Evolutionary conservation across 2,797 vertebrate genomes (phyloP).

Genomic region (Choloepus didactylus): DNA sequence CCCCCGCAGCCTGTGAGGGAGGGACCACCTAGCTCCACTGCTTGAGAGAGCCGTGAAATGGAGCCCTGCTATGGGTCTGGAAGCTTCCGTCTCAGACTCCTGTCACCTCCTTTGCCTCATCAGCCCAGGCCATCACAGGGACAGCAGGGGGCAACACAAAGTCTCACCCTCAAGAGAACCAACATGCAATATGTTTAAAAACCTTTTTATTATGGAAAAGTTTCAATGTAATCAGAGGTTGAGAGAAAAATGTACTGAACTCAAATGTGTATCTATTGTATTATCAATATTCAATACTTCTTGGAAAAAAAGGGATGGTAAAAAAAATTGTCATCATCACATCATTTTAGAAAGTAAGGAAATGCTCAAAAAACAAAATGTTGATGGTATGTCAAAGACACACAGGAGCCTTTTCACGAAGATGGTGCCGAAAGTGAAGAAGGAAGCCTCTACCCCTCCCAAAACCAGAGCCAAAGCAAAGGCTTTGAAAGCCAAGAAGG

Average conservation of each 20-base stretch:
- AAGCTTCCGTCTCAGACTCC: background rate
- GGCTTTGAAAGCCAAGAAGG: too few relatives aligned
- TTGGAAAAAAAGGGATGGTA: constrained; percentile 5
- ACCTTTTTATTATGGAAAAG: background rate
- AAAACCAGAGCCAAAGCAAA: too few relatives aligned
- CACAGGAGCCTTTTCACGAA: background rate
- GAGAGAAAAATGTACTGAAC: background rate
- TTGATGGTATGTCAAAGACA: background rate
- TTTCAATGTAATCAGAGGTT: background rate
- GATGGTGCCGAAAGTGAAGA: too few relatives aligned
- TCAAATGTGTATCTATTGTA: background rate
- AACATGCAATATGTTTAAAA: background rate
- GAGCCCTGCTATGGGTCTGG: background rate
- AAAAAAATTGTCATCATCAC: background rate
- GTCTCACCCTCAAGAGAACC: background rate
- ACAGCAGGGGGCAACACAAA: background rate
- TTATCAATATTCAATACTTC: background rate
- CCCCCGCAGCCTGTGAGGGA: background rate
- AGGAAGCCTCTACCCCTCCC: too few relatives aligned
- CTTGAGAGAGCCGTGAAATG: background rate
- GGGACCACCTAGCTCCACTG: background rate
- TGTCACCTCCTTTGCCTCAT: background rate
- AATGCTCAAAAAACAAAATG: background rate
- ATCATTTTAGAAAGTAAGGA: background rate
- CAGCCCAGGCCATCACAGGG: background rate